phyloP scores from a whole-genome alignment of 1,140 invertebrate genomes.

The Bombus consobrinus region DNA sequence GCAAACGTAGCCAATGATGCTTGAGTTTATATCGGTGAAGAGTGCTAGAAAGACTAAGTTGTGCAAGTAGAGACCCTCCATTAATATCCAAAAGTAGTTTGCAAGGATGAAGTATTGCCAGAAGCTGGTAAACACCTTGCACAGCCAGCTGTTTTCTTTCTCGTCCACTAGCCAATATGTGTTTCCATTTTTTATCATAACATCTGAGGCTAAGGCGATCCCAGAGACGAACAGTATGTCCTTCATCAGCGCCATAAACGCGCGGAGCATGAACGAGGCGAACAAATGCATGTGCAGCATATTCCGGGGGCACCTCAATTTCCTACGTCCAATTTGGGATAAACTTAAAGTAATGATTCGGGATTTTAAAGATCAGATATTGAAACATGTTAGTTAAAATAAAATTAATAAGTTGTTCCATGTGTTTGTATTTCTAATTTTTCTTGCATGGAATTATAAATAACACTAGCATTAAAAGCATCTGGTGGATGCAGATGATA shows the following conservation, averaged over 20 bases:
- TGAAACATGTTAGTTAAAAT: background rate
- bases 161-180: conserved; percentile 74
- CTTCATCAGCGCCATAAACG: conserved; percentile 85
- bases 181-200: conserved; percentile 76
- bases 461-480: background rate
- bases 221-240: conserved; percentile 85
- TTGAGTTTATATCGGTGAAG: conserved; percentile 87
- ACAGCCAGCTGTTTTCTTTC: conserved; percentile 86
- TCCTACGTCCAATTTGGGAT: conserved; percentile 81
- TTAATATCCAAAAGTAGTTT: conserved; percentile 92
- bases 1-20: conserved; percentile 87
- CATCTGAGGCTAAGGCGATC: conserved; percentile 81
- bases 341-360: conserved; percentile 63
- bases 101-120: conserved; percentile 89
- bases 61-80: conserved; percentile 92
- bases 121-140: conserved; percentile 87
- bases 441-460: background rate
- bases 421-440: background rate
- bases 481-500: too few species aligned
- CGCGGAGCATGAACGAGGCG: conserved; percentile 86
- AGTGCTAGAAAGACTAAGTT: conserved; percentile 90
- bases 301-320: conserved; percentile 87
- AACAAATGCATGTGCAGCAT: conserved; percentile 89
- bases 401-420: background rate
- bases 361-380: background rate